Evolutionary conservation across 35 echinoderm and acorn worm species (phyloP), one percentile per base, ranked within the genome.

Genomic region (Stichopus chloronotus): DNA sequence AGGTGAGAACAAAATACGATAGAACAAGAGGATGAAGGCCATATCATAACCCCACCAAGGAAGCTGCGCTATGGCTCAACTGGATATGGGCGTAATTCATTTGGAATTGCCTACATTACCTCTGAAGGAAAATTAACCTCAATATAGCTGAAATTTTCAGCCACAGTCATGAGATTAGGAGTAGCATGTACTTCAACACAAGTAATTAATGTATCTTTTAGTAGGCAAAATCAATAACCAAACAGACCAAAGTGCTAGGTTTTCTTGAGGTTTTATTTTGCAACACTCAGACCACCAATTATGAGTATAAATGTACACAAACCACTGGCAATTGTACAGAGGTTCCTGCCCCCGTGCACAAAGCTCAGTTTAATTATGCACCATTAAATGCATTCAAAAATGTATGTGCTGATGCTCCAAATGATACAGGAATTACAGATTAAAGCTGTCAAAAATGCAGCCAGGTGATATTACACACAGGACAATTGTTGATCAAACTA

Each of bases 261-360:
- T 74, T 74, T 74, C 13, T 5, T 20, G 59, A 61, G 59, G 69
- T 74, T 43, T 74, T 74, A 74, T 74, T 74, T 19, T 74, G 69
- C 7, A 85, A 85, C 55, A 85, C 52, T 85, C 54, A 58, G 82
- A 5, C 82, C 19, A 85, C 56, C 82, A 85, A 56, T 85, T 17
- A 58, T 85, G 10, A 20, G 19, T 85, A 58, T n/a, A 58, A 58
- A 85, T 58, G 57, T 58, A 58, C 17, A 85, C 25, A 85, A 85
- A 85, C 58, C 82, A 58, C 82, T 85, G 55, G 82, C 82, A 85
- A 8, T 58, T 58, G 82, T 85, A 85, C 82, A 85, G 82, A 85
- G 82, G 82, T 85, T 85, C 82, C 82, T 85, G 82, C 82, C 82
- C 82, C 82, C 82, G 82, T 85, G 82, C 82, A 85, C 82, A 58